Evolutionary conservation across 2,888 invertebrate genomes (phyloP).

Genomic region (Eremobia ochroleuca): DNA sequence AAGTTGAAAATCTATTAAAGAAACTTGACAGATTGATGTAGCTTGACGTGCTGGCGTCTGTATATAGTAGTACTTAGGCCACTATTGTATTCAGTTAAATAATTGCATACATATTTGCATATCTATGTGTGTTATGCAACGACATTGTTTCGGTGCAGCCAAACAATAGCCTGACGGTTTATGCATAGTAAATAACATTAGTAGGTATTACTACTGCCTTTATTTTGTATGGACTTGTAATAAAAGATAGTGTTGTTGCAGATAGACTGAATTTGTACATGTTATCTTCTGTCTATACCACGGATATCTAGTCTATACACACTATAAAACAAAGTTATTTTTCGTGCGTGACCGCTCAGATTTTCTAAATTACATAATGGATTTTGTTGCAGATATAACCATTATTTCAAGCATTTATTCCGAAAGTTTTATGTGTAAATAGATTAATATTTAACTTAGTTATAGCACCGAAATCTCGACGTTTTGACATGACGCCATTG

Average conservation of each 20-base stretch:
- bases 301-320: too few species aligned
- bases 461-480: not conserved
- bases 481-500: not conserved
- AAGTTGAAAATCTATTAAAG: too few species aligned
- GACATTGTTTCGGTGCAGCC: constrained; percentile 53
- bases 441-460: too few species aligned
- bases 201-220: constrained; percentile 7
- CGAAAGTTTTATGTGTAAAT: too few species aligned
- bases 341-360: too few species aligned
- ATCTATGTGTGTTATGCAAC: constrained; percentile 53
- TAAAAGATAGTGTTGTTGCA: not conserved
- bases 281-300: too few species aligned
- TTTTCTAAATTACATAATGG: too few species aligned
- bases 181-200: constrained; percentile 35
- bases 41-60: too few species aligned
- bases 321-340: too few species aligned
- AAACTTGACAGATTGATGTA: too few species aligned
- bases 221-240: constrained; percentile 18
- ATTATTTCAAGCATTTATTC: too few species aligned
- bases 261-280: not conserved
- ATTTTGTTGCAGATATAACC: not conserved
- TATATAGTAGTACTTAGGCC: not conserved
- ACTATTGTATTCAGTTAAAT: constrained; percentile 55
- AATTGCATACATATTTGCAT: constrained; percentile 56
- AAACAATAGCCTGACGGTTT: constrained; percentile 51